Percentiles rank a stretch among this genome's conserved stretches.
phyloP scores from a whole-genome alignment of 1,140 invertebrate species.

The Zaprionus taronus region DNA sequence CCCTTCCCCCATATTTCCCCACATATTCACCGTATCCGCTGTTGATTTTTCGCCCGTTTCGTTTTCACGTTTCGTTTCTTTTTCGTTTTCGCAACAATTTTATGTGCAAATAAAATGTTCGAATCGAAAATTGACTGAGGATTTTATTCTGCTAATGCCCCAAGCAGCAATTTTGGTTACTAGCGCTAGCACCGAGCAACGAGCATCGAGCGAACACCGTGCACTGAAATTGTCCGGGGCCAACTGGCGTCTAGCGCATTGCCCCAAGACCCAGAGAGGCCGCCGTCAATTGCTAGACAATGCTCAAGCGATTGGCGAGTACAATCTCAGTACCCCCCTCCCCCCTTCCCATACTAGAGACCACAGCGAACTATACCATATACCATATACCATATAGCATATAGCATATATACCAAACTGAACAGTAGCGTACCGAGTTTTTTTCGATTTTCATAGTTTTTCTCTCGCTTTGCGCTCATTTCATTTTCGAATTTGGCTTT shows the following conservation, averaged over 20 bases:
- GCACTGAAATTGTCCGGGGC: conserved; percentile 79
- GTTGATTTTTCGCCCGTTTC: background rate
- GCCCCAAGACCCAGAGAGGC: conserved; percentile 43
- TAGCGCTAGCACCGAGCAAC: conserved; percentile 38
- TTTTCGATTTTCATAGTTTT: background rate
- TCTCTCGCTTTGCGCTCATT: conserved; percentile 43
- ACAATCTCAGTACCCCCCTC: background rate
- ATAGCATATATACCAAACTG: background rate
- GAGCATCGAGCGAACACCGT: conserved; percentile 60
- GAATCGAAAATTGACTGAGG: conserved; percentile 39
- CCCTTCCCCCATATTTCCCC: conserved; percentile 45
- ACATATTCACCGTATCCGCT: conserved; percentile 23
- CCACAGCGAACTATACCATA: background rate
- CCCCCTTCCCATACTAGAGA: background rate
- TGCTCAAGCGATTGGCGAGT: background rate
- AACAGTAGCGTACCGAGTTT: conserved; percentile 1
- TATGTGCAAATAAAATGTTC: conserved; percentile 50
- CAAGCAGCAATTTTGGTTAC: conserved; percentile 41
- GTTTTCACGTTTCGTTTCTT: conserved; percentile 49
- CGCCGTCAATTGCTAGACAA: conserved; percentile 1
- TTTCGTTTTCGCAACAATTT: conserved; percentile 50
- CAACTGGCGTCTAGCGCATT: conserved; percentile 64
- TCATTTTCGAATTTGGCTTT: conserved; percentile 42
- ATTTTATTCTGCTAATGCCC: conserved; percentile 3
- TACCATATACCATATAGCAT: background rate